Percentiles rank a stretch among this genome's conserved stretches.
Evolutionary conservation across 2,888 invertebrate genomes (phyloP).

Genomic region (Brachypalpus laphriformis): DNA sequence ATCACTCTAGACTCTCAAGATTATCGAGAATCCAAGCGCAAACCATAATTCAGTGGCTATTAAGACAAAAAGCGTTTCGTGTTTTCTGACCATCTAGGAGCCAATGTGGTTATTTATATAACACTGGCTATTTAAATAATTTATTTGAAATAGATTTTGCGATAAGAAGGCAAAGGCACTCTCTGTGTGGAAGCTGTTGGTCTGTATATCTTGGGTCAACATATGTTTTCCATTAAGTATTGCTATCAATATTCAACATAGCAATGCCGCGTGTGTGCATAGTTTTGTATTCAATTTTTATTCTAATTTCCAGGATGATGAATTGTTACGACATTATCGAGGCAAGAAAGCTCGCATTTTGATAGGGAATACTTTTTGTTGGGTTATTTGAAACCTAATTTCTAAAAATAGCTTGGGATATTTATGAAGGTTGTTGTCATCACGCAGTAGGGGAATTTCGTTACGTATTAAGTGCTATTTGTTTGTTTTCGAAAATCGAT

Average conservation of each 20-base stretch:
- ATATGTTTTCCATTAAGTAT: conserved; percentile 7
- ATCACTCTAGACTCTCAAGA: background rate
- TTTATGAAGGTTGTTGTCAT: background rate
- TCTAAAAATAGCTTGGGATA: background rate
- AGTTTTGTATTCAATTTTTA: conserved; percentile 2
- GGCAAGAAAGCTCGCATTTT: background rate
- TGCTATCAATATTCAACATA: background rate
- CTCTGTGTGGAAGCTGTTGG: background rate
- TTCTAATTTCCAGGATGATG: conserved; percentile 2
- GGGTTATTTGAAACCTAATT: background rate
- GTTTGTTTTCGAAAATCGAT: background rate
- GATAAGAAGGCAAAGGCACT: background rate
- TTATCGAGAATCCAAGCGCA: background rate
- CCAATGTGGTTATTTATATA: background rate
- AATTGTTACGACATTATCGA: background rate
- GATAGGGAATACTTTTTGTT: background rate
- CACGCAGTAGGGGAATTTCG: background rate
- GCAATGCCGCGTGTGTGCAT: background rate
- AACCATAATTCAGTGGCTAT: background rate
- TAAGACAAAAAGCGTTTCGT: background rate
- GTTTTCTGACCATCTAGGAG: background rate
- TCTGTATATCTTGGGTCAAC: background rate
- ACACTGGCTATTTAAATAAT: background rate
- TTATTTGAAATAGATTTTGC: conserved; percentile 6
- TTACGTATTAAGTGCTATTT: background rate